These are phyloP conservation scores for Oryzias dopingdopingensis DNA, from an alignment of 2,797 vertebrate species.

Conservation along the genomic window DNA sequence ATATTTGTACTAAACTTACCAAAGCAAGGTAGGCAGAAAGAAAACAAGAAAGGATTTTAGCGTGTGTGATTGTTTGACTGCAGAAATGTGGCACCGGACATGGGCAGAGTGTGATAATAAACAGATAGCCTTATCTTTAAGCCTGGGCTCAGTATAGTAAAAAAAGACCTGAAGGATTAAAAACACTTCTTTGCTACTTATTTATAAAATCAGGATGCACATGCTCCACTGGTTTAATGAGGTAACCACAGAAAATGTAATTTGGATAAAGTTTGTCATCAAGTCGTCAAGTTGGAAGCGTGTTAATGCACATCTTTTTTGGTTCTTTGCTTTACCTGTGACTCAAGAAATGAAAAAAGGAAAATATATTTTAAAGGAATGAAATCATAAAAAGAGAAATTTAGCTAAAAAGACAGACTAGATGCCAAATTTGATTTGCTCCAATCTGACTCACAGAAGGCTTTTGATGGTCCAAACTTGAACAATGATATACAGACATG, in stretches of 20 bases:
- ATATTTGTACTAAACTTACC: constrained; percentile 13
- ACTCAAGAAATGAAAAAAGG: too few species aligned
- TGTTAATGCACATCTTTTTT: too few species aligned
- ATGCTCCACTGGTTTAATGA: too few species aligned
- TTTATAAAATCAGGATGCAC: too few species aligned
- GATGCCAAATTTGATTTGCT: constrained; percentile 6
- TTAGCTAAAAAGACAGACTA: neutral
- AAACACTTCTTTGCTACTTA: too few species aligned
- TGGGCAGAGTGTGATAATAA: neutral
- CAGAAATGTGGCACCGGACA: constrained; percentile 1
- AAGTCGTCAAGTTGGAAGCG: too few species aligned
- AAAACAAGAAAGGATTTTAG: constrained; percentile 5
- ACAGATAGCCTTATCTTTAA: neutral
- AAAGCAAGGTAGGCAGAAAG: constrained; percentile 23
- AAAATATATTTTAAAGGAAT: neutral
- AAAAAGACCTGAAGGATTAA: neutral
- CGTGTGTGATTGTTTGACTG: constrained; percentile 4
- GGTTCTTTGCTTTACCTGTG: too few species aligned
- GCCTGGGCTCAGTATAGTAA: too few species aligned
- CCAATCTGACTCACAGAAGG: constrained; percentile 14
- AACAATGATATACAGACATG: constrained; percentile 68
- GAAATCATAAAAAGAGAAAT: neutral
- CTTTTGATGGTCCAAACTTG: constrained; percentile 43
- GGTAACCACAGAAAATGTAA: too few species aligned
- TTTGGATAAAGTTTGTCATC: too few species aligned